Evolutionary conservation across 2,113 vertebrate genomes (phyloP).

Genomic region (Phoxinus phoxinus): DNA sequence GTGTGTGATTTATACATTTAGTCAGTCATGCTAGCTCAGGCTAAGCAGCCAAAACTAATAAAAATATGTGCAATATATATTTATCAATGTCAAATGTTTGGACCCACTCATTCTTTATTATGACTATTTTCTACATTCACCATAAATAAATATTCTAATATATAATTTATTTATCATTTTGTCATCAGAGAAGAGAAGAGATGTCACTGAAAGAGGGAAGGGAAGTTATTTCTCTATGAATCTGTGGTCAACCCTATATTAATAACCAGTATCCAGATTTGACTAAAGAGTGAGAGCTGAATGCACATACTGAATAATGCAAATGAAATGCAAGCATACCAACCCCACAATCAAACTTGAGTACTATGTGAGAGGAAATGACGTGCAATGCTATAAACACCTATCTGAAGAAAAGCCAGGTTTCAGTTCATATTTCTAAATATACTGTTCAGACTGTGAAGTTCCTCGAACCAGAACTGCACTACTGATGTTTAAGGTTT

Average conservation of each 20-base stretch:
- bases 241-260: neutral
- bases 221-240: neutral
- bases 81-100: too few relatives aligned
- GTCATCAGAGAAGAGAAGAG: too few relatives aligned
- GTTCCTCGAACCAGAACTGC: constrained; percentile 49
- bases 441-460: constrained; percentile 29
- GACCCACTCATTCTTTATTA: neutral
- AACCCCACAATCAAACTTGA: neutral
- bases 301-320: neutral
- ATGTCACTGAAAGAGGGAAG: too few relatives aligned
- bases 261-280: neutral
- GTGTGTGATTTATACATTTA: too few relatives aligned
- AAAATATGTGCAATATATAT: too few relatives aligned
- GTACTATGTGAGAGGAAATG: neutral
- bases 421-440: constrained; percentile 67
- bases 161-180: too few relatives aligned
- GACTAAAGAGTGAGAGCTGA: neutral
- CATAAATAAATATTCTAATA: neutral
- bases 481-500: constrained; percentile 36
- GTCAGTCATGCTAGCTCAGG: too few relatives aligned
- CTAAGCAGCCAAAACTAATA: too few relatives aligned
- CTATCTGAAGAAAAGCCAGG: constrained; percentile 10
- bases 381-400: neutral
- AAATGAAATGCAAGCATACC: too few relatives aligned
- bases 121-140: neutral